These are phyloP conservation scores for Propithecus deckenii DNA, from an alignment of 2,797 vertebrate genomes.

Conservation along the genomic window DNA sequence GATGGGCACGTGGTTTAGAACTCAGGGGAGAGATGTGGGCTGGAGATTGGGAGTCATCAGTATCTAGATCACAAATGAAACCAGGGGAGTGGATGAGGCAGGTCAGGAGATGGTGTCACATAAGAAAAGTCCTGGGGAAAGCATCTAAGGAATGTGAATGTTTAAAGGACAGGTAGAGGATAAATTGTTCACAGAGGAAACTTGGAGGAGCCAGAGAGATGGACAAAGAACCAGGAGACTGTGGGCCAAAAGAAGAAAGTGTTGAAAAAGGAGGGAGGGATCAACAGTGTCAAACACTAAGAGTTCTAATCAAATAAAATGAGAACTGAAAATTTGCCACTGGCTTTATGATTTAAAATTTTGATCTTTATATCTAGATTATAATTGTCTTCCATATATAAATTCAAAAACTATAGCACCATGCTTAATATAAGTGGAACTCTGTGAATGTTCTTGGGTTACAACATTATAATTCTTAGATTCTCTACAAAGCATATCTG, in stretches of 20 bases:
- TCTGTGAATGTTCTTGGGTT: background rate
- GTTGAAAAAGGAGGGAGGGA: background rate
- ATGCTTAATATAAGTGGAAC: background rate
- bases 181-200: background rate
- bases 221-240: background rate
- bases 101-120: background rate
- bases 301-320: background rate
- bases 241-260: background rate
- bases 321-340: background rate
- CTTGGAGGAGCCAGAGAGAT: background rate
- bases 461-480: background rate
- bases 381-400: background rate
- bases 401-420: background rate
- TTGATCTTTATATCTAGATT: background rate
- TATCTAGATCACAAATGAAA: background rate
- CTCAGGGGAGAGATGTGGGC: background rate
- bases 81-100: background rate
- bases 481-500: background rate
- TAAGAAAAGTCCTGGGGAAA: background rate
- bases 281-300: background rate
- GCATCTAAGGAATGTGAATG: background rate
- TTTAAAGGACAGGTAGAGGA: background rate
- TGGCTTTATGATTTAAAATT: conserved; percentile 13
- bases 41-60: background rate
- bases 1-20: background rate